Conservation (phyloP, 2,113 vertebrate species). For the Vidua chalybeata region DNA sequence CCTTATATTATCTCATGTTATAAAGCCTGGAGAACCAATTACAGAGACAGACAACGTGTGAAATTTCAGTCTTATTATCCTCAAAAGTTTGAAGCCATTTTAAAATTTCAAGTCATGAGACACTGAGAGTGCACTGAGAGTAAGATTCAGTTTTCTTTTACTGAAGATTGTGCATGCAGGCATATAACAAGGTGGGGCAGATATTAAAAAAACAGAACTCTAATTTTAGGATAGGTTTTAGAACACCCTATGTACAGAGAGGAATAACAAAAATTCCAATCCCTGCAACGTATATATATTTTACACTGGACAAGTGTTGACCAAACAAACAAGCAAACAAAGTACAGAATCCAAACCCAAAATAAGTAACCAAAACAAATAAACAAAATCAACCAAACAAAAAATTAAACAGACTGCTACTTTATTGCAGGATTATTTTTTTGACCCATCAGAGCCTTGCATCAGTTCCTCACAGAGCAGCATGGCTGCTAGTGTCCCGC, state of each 20-base stretch:
- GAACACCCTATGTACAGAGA: not conserved
- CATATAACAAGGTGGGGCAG: not conserved
- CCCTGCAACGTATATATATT: accelerated
- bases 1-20: not conserved
- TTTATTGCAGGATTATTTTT: not conserved
- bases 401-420: not conserved
- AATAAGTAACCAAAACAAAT: not conserved
- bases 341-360: not conserved
- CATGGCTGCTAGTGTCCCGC: no score
- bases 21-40: not conserved
- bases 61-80: not conserved
- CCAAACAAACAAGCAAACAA: not conserved
- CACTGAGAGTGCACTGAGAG: not conserved
- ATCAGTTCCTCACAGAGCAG: not conserved
- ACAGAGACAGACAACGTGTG: not conserved
- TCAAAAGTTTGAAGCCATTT: not conserved
- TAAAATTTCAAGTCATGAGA: not conserved
- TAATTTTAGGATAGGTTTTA: not conserved
- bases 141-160: not conserved
- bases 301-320: not conserved
- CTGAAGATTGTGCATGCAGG: not conserved
- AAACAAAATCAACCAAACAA: not conserved
- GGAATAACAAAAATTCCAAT: not conserved
- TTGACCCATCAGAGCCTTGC: not conserved
- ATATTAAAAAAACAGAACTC: not conserved